Evolutionary conservation across 2,113 vertebrate genomes (phyloP), one percentile per base, ranked within the genome.

Genomic region (Peromyscus leucopus): DNA sequence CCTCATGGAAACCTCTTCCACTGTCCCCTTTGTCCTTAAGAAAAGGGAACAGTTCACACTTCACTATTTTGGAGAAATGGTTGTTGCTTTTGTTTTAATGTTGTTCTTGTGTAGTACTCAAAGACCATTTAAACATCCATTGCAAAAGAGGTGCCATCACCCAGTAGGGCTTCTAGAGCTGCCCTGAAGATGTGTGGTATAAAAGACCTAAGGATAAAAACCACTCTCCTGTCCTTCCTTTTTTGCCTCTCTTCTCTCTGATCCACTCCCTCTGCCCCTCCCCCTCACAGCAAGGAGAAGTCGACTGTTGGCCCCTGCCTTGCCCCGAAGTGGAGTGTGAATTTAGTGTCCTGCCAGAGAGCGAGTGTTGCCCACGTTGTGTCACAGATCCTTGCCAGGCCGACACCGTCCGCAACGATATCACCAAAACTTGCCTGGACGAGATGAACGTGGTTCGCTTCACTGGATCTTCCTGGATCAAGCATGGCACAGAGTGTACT

Each of bases 391-490:
- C 99, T 85, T 99, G 99, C 98, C 99, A 99, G 98, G 99, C 99
- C 0, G 99, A 99, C 98, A 99, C 99, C 84, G 97, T 99, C 75
- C 99, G 99, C 98, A 99, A 99, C 74, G 99, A 99, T 98, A 99
- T 99, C 98, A 99, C 99, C 98, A 99, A 99, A 98, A 99, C 99
- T 5, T 99, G 99, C 98, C 98, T 99, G 96, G 99, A 99, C 90
- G 99, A 99, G 98, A 99, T 99, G 97, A 99, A 98, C n/a, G 98
- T 99, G 63, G 97, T 99, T 93, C 99, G 99, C 98, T 99, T 99
- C 98, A 99, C 99, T 33, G 99, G 99, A 87, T 99, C 99, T 67
- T 99, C 99, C 94, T 99, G 99, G 99, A 99, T 99, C 97, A 99
- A 99, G 96, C 99, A 99, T 3, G 99, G 99, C 98, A 99, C 99